Evolutionary conservation across 2,888 invertebrate genomes (phyloP), one percentile per base, ranked within the genome.

Genomic region (Aspidiotus destructor): DNA sequence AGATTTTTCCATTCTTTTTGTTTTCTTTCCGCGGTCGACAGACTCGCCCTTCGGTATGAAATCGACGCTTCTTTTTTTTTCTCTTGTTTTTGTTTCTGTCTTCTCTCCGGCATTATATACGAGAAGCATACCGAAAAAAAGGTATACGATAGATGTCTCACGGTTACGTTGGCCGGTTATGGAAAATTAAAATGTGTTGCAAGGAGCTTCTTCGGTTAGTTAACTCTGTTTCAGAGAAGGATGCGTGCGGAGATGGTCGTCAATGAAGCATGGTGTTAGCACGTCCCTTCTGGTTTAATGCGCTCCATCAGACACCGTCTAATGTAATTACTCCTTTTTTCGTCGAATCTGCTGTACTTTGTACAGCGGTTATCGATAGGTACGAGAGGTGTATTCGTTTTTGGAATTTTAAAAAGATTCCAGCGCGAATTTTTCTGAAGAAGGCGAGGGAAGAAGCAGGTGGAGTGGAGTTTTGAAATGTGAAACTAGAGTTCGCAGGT

Each of bases 121-220:
- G 28, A 28, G 28, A 28, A 28, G 28, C 28, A 28, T 16, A 28
- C 40, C 58, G 58, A 8, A 58, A 58, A 28, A 28, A 28, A 5
- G 28, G n/a, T n/a, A n/a, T 28, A 28, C 28, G 28, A 28, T 28
- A 28, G 28, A 28, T 28, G 48, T 67, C 58, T 58, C 58, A 67
- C 67, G 67, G 60, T 67, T 42, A 48, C 28, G 28, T 28, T 28
- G 28, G 2, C 44, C 48, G 67, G 67, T 58, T 67, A 58, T 58
- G 67, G 67, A 67, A 67, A 67, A 67, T 67, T 67, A 58, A 67
- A 67, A 67, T 54, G 52, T 57, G 57, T 67, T 40, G 65, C 65
- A 54, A 60, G 67, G 52, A 67, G 67, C 58, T 67, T 67, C 58
- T 48, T 67, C 67, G 67, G 67, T 67, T 67, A 67, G 67, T 67